Percentiles rank a stretch among this genome's conserved stretches.
Conservation (phyloP, 1,140 invertebrate species). For the Coelopa frigida region DNA sequence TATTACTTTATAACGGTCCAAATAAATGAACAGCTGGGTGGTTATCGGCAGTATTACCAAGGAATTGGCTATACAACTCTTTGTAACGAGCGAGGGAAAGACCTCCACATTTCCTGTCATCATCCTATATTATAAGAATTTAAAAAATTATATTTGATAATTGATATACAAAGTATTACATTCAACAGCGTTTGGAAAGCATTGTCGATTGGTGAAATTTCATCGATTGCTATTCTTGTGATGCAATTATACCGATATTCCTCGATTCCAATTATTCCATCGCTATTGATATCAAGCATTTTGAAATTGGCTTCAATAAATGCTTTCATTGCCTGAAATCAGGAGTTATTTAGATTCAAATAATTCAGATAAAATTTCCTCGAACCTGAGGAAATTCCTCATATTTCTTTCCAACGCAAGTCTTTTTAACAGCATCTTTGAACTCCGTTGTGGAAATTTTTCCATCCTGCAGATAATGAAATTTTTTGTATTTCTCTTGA, state of each 20-base stretch:
- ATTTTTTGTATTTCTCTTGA: too few relatives aligned
- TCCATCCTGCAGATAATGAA: slow-evolving; percentile 70
- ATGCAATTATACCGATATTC: slow-evolving; percentile 78
- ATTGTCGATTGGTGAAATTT: slow-evolving; percentile 65
- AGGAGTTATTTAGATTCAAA: slow-evolving; percentile 3
- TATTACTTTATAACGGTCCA: slow-evolving; percentile 62
- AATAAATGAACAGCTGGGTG: slow-evolving; percentile 67
- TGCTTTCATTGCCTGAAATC: slow-evolving; percentile 62
- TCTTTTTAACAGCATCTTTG: slow-evolving; percentile 70
- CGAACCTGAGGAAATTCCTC: slow-evolving; percentile 68
- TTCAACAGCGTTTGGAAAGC: slow-evolving; percentile 68
- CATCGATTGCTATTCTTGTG: slow-evolving; percentile 66
- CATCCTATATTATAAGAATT: slow-evolving; percentile 52
- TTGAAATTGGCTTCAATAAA: slow-evolving; percentile 77
- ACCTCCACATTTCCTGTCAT: slow-evolving; percentile 69
- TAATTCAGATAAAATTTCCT: not conserved
- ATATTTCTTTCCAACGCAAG: slow-evolving; percentile 68
- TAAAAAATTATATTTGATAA: slow-evolving; percentile 6
- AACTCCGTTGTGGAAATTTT: slow-evolving; percentile 74
- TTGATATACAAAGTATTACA: slow-evolving; percentile 46
- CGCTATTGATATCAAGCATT: slow-evolving; percentile 70
- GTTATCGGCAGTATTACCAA: slow-evolving; percentile 67
- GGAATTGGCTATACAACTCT: slow-evolving; percentile 73
- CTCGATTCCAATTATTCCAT: slow-evolving; percentile 68
- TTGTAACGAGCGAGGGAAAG: slow-evolving; percentile 68